phyloP scores from a whole-genome alignment of 2,888 invertebrate genomes.

The Mythimna impura region DNA sequence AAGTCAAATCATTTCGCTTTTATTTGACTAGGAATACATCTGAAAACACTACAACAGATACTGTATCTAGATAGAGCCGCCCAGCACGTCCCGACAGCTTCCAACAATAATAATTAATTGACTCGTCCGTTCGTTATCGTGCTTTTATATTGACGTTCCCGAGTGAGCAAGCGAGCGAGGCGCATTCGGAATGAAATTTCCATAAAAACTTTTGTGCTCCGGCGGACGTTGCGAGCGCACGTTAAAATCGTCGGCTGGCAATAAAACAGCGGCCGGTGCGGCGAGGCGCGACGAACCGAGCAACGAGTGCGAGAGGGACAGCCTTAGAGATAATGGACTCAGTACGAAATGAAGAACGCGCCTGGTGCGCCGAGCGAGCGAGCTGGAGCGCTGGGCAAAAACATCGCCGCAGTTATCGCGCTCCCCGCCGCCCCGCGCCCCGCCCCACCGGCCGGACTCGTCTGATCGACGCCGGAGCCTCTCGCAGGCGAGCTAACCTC shows the following conservation, averaged over 20 bases:
- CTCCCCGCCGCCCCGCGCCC: constrained; percentile 71
- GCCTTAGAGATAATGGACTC: constrained; percentile 88
- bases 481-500: constrained; percentile 87
- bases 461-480: constrained; percentile 86
- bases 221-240: constrained; percentile 90
- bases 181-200: constrained; percentile 91
- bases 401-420: constrained; percentile 89
- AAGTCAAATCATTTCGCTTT: constrained; percentile 45
- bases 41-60: constrained; percentile 73
- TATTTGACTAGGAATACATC: constrained; percentile 58
- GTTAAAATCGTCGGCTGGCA: constrained; percentile 91
- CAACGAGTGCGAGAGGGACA: constrained; percentile 84
- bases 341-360: constrained; percentile 89
- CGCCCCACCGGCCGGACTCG: constrained; percentile 80
- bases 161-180: constrained; percentile 87
- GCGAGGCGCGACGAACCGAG: constrained; percentile 87
- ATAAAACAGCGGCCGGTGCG: constrained; percentile 90
- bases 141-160: constrained; percentile 90
- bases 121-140: constrained; percentile 91
- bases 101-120: constrained; percentile 91
- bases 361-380: constrained; percentile 86
- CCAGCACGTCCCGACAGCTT: constrained; percentile 87
- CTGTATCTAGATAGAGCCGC: constrained; percentile 81
- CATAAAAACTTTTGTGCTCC: constrained; percentile 91
- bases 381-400: constrained; percentile 88